These are phyloP conservation scores for Anniella stebbinsi DNA, from an alignment of 2,797 vertebrate species.

Conservation along the genomic window DNA sequence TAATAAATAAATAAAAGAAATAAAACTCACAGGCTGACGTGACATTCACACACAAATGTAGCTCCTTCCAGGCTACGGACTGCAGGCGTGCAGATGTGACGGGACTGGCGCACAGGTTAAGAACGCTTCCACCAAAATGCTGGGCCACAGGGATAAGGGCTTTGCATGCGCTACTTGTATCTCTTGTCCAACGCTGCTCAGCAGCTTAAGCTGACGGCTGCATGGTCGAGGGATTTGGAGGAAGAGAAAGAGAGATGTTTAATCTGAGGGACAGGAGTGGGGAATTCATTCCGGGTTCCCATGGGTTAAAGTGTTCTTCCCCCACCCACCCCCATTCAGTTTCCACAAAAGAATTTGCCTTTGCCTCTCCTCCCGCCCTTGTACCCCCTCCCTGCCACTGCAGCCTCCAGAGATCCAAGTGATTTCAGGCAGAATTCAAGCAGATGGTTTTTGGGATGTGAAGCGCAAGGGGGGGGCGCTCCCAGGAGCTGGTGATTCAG, in stretches of 20 bases:
- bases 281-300: not conserved
- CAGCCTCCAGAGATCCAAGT: slow-evolving; percentile 68
- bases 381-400: slow-evolving; percentile 41
- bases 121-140: not conserved
- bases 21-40: too few relatives aligned
- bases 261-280: too few relatives aligned
- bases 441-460: slow-evolving; percentile 69
- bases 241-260: not conserved
- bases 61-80: too few relatives aligned
- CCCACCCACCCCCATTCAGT: not conserved
- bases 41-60: not conserved
- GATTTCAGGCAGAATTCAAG: slow-evolving; percentile 58
- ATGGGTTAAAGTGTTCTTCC: slow-evolving; percentile 19
- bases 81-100: not conserved
- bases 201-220: not conserved
- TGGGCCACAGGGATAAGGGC: not conserved
- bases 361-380: slow-evolving; percentile 19
- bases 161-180: not conserved
- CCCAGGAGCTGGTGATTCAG: slow-evolving; percentile 59
- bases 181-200: too few relatives aligned
- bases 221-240: not conserved
- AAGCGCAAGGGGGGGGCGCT: slow-evolving; percentile 54
- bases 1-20: too few relatives aligned
- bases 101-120: too few relatives aligned
- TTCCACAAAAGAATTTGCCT: slow-evolving; percentile 26